Conservation (phyloP, 2,113 vertebrate species). For the Engraulis encrasicolus region DNA sequence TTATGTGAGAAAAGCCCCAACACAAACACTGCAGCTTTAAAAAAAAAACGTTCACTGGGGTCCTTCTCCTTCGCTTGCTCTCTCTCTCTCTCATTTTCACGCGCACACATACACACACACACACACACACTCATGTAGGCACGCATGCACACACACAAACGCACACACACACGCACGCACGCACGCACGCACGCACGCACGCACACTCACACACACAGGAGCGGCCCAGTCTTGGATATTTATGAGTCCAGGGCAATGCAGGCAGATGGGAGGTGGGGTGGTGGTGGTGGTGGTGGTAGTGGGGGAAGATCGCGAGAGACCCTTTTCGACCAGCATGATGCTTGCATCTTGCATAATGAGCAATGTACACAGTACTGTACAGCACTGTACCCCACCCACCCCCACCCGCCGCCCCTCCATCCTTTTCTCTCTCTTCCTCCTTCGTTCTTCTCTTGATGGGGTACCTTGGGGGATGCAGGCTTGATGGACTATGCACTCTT, state of each 20-base stretch:
- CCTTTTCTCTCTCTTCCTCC: too few relatives aligned
- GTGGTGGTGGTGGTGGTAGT: too few relatives aligned
- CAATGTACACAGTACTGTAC: background rate
- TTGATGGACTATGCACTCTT: background rate
- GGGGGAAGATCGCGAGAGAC: too few relatives aligned
- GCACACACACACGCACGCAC: too few relatives aligned
- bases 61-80: too few relatives aligned
- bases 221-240: background rate
- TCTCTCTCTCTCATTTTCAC: too few relatives aligned
- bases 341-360: conserved; percentile 2
- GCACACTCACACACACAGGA: too few relatives aligned
- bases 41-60: background rate
- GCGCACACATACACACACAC: too few relatives aligned
- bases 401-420: background rate
- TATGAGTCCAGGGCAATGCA: background rate
- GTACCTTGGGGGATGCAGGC: background rate
- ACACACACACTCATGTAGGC: too few relatives aligned
- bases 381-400: too few relatives aligned
- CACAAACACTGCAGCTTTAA: background rate
- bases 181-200: too few relatives aligned
- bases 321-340: conserved; percentile 23
- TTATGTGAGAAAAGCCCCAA: background rate
- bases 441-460: conserved; percentile 1
- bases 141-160: too few relatives aligned
- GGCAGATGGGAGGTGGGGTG: background rate